Percentiles rank a stretch among this genome's conserved stretches.
Evolutionary conservation across 2,888 invertebrate genomes (phyloP).

Genomic region (Hydrotaea diabolus): DNA sequence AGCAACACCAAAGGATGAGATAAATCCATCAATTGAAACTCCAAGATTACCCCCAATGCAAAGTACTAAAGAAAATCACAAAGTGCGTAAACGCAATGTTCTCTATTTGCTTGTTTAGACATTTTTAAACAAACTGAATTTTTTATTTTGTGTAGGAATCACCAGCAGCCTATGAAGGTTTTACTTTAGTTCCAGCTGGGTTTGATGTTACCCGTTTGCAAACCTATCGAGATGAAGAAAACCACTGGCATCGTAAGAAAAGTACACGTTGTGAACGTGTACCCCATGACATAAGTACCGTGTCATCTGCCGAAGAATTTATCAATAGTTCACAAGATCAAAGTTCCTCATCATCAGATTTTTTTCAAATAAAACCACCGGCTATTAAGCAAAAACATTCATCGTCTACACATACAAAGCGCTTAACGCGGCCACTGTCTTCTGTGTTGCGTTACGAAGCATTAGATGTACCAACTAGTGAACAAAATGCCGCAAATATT

Average conservation of each 20-base stretch:
- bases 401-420: constrained; percentile 62
- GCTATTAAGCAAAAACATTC: constrained; percentile 32
- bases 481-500: constrained; percentile 23
- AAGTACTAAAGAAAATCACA: background rate
- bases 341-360: constrained; percentile 57
- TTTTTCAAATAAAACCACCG: constrained; percentile 42
- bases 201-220: constrained; percentile 70
- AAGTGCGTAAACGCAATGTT: background rate
- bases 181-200: constrained; percentile 72
- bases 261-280: constrained; percentile 69
- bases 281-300: constrained; percentile 54
- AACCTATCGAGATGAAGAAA: constrained; percentile 68
- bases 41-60: background rate
- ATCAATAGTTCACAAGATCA: constrained; percentile 48
- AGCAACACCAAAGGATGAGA: background rate
- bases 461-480: background rate
- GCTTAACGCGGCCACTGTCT: constrained; percentile 47
- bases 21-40: background rate
- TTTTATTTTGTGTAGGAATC: constrained; percentile 44
- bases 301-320: constrained; percentile 51
- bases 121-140: background rate
- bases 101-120: background rate
- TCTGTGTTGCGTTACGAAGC: constrained; percentile 54
- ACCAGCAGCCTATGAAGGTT: constrained; percentile 55
- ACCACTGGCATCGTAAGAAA: constrained; percentile 73